phyloP scores from a whole-genome alignment of 2,797 vertebrate genomes.

The Emys orbicularis region DNA sequence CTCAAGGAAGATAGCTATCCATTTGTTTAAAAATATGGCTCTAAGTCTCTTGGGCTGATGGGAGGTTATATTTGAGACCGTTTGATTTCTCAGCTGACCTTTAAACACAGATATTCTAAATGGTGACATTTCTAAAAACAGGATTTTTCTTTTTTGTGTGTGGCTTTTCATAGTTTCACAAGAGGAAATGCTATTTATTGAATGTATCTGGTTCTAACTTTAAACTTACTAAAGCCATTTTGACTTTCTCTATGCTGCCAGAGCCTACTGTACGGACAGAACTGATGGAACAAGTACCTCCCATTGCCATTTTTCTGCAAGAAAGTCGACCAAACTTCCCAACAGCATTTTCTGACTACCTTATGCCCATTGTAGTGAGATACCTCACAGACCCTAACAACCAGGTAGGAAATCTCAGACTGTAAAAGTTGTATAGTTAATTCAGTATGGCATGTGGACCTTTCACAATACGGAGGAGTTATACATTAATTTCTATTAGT shows the following conservation, averaged over 20 bases:
- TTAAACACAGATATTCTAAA: not conserved
- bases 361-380: conserved; percentile 89
- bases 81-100: not conserved
- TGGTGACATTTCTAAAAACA: not conserved
- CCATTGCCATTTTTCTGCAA: conserved; percentile 91
- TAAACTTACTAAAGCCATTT: not conserved
- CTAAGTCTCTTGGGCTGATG: not conserved
- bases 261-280: conserved; percentile 92
- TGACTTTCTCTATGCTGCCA: conserved; percentile 62
- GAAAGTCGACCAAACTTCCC: conserved; percentile 91
- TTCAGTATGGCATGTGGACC: not conserved
- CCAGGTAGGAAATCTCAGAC: conserved; percentile 83
- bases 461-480: not conserved
- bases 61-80: not conserved
- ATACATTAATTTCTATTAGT: not conserved
- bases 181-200: not conserved
- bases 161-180: not conserved
- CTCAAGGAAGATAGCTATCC: accelerated
- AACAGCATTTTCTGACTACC: conserved; percentile 88
- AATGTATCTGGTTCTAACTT: conserved; percentile 3
- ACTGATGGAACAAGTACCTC: conserved; percentile 93
- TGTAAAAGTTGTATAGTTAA: not conserved
- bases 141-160: not conserved
- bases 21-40: not conserved
- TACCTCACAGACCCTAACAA: conserved; percentile 93